Conservation (phyloP, 2,888 invertebrate species). For the Trachelus iudaicus region DNA sequence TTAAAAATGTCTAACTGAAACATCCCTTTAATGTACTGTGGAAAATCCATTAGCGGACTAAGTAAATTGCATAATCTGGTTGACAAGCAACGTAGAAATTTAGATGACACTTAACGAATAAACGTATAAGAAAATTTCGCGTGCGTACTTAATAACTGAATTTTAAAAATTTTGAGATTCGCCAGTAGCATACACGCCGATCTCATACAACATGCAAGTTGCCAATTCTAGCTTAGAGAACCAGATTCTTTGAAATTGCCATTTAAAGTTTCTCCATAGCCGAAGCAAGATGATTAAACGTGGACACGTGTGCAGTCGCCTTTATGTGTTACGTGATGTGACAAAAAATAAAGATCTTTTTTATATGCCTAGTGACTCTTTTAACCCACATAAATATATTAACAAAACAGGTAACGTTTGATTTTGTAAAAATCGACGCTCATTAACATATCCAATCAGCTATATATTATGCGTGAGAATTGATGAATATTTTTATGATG, state of each 20-base stretch:
- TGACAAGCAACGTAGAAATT: background rate
- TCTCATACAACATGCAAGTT: background rate
- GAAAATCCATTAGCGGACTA: background rate
- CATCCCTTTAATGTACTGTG: background rate
- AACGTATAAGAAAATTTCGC: background rate
- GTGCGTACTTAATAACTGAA: background rate
- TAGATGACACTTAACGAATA: background rate
- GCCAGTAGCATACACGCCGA: background rate
- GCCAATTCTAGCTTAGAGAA: background rate
- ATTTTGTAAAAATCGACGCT: background rate
- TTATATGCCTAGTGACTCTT: background rate
- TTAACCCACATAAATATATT: background rate
- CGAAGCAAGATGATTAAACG: background rate
- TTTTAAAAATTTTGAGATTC: background rate
- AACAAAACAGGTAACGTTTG: background rate
- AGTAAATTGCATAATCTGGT: background rate
- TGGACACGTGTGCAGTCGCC: background rate
- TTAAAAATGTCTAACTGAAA: background rate
- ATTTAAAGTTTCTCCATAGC: background rate
- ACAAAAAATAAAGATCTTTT: background rate
- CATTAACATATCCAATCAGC: background rate
- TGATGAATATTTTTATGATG: background rate
- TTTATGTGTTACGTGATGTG: background rate
- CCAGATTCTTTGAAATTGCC: background rate
- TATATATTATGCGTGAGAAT: background rate